A percentile compares a stretch with the other conserved stretches of the same genome.
Conservation (phyloP, 2,888 invertebrate genomes). For the Tachystola acroxantha region DNA sequence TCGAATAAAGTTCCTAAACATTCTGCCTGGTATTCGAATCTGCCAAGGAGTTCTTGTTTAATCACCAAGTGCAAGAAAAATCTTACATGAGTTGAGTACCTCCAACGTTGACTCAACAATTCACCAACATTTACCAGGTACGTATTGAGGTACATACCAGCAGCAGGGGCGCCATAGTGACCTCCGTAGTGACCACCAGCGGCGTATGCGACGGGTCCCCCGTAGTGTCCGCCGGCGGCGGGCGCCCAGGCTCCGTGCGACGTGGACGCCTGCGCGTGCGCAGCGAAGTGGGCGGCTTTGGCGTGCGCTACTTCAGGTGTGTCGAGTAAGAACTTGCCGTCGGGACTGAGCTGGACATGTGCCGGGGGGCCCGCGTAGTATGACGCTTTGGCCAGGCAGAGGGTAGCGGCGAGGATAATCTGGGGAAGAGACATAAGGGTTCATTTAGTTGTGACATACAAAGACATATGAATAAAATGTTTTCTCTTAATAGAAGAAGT, state of each 20-base stretch:
- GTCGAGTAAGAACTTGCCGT: slow-evolving; percentile 75
- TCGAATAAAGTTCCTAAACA: too few relatives aligned
- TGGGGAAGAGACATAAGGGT: too few relatives aligned
- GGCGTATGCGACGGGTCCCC: slow-evolving; percentile 34
- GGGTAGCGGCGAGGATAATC: slow-evolving; percentile 69
- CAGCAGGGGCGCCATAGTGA: slow-evolving; percentile 67
- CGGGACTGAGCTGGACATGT: slow-evolving; percentile 66
- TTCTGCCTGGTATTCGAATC: too few relatives aligned
- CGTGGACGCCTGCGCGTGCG: slow-evolving; percentile 66
- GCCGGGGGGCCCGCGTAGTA: slow-evolving; percentile 72
- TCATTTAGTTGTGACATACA: too few relatives aligned
- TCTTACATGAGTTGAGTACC: too few relatives aligned
- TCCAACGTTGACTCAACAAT: too few relatives aligned
- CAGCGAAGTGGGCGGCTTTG: slow-evolving; percentile 65
- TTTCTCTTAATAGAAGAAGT: too few relatives aligned
- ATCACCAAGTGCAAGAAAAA: too few relatives aligned
- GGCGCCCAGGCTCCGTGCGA: slow-evolving; percentile 70
- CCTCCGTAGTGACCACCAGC: slow-evolving; percentile 41
- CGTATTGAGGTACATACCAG: slow-evolving; percentile 40
- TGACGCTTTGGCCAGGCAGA: slow-evolving; percentile 75
- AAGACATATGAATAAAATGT: too few relatives aligned
- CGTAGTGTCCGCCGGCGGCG: slow-evolving; percentile 42
- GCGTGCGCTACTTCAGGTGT: slow-evolving; percentile 75
- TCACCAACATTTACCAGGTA: neutral
- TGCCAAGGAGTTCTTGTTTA: too few relatives aligned